phyloP scores from a whole-genome alignment of 2,113 vertebrate genomes.

The Lophochroa leadbeateri region DNA sequence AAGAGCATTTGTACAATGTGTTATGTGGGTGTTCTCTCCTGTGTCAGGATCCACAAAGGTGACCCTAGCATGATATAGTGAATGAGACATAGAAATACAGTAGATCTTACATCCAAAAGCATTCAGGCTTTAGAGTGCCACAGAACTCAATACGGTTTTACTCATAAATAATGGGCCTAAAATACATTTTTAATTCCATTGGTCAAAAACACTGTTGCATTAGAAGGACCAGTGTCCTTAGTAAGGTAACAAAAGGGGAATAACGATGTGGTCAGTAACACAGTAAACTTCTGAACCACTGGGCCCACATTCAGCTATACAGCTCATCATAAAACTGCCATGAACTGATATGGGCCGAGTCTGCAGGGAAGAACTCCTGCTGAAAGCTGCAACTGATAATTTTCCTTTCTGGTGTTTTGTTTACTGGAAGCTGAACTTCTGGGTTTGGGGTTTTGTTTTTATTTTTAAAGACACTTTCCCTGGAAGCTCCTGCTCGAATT shows the following conservation, averaged over 20 bases:
- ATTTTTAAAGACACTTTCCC: constrained; percentile 82
- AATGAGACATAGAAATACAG: background rate
- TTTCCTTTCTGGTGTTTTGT: background rate
- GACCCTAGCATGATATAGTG: background rate
- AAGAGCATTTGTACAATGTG: background rate
- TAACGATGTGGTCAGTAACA: background rate
- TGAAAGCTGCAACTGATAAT: background rate
- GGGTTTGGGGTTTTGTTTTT: background rate
- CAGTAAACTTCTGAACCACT: background rate
- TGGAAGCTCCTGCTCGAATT: constrained; percentile 90
- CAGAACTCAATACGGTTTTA: background rate
- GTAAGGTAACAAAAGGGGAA: background rate
- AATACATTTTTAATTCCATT: background rate
- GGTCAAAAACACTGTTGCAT: background rate
- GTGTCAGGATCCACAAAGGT: background rate
- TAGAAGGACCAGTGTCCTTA: background rate
- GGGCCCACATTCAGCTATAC: background rate
- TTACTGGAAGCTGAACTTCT: background rate
- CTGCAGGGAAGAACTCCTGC: background rate
- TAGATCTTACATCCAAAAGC: background rate
- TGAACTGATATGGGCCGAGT: background rate
- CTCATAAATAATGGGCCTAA: background rate
- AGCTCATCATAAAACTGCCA: background rate
- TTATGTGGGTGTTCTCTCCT: background rate
- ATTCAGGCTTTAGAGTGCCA: background rate